Conservation (phyloP, 2,797 vertebrate species). For the Diplodus puntazzo region DNA sequence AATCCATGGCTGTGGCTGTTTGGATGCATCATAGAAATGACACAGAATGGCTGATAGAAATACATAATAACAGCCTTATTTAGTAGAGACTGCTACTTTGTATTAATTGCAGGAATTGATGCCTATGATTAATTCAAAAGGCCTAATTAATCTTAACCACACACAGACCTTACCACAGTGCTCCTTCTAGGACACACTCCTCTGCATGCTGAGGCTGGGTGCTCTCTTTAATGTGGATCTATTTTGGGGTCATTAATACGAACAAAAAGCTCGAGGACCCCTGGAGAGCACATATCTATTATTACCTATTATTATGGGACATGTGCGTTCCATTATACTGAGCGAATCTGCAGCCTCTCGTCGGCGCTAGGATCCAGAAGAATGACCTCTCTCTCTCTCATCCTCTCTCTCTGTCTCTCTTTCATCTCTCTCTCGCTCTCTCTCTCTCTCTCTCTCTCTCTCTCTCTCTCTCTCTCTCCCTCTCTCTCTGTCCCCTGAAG, state of each 20-base stretch:
- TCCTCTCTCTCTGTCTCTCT: background rate
- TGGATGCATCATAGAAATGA: too few species aligned
- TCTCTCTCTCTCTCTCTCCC: background rate
- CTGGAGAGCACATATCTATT: conserved; percentile 34
- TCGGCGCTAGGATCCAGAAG: conserved; percentile 89
- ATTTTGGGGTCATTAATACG: conserved; percentile 36
- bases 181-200: background rate
- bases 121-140: background rate
- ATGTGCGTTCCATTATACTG: conserved; percentile 7
- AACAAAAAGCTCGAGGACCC: conserved; percentile 6
- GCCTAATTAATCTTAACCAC: background rate
- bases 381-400: conserved; percentile 50
- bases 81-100: too few species aligned
- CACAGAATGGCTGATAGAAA: too few species aligned
- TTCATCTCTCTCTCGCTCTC: conserved; percentile 2
- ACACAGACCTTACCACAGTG: background rate
- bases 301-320: conserved; percentile 47
- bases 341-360: conserved; percentile 5
- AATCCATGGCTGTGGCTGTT: too few species aligned
- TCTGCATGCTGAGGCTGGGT: background rate
- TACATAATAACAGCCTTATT: too few species aligned
- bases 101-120: background rate
- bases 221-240: conserved; percentile 30
- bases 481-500: conserved; percentile 64
- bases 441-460: conserved; percentile 18